These are phyloP conservation scores for Watsonalla binaria DNA, from an alignment of 2,888 invertebrate species.

Conservation along the genomic window DNA sequence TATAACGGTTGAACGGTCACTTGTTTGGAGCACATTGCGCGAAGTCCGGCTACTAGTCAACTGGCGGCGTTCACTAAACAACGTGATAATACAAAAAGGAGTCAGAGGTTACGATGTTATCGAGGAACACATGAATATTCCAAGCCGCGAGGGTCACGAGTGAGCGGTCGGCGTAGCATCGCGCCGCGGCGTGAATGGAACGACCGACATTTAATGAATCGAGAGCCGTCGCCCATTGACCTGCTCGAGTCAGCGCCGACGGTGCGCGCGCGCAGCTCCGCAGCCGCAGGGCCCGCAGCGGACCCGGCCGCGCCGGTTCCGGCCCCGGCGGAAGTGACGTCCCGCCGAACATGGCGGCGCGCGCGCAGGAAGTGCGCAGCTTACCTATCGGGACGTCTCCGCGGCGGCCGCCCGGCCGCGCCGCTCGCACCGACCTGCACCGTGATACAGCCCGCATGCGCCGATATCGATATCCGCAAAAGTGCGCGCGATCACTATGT, in stretches of 20 bases:
- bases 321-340: conserved; percentile 73
- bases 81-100: conserved; percentile 74
- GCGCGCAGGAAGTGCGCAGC: conserved; percentile 78
- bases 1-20: conserved; percentile 57
- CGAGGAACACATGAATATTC: conserved; percentile 77
- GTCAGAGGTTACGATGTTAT: conserved; percentile 77
- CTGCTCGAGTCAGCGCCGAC: conserved; percentile 35
- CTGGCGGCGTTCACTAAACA: conserved; percentile 65
- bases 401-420: conserved; percentile 28
- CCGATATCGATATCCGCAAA: conserved; percentile 64
- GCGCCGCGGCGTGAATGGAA: conserved; percentile 73
- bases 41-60: conserved; percentile 50
- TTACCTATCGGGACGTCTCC: conserved; percentile 75
- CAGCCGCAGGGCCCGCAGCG: conserved; percentile 46
- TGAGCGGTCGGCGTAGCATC: conserved; percentile 70
- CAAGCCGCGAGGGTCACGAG: conserved; percentile 78
- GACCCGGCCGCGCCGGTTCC: conserved; percentile 47
- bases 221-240: conserved; percentile 74
- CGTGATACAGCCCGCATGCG: conserved; percentile 58
- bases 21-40: conserved; percentile 68
- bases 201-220: conserved; percentile 78
- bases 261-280: conserved; percentile 43
- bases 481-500: conserved; percentile 69
- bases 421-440: conserved; percentile 20
- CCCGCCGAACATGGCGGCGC: conserved; percentile 75